Conservation (phyloP, 2,888 invertebrate species). For the Limnephilus auricula region DNA sequence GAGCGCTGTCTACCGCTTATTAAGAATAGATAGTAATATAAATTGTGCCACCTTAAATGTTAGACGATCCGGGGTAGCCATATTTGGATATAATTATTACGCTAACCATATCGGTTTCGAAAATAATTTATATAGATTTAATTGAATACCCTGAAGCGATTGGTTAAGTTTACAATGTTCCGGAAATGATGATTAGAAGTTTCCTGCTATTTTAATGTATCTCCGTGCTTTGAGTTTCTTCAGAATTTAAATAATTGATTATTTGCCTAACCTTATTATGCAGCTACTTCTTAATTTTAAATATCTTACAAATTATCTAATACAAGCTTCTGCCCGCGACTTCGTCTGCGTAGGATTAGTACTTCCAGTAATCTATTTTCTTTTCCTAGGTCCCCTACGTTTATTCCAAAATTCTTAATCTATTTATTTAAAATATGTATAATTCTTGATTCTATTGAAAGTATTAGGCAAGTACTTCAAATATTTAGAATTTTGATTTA, state of each 20-base stretch:
- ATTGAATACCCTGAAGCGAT: not conserved
- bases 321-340: no score
- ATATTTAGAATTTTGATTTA: no score
- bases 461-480: no score
- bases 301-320: no score
- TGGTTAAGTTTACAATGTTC: not conserved
- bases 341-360: no score
- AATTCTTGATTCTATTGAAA: no score
- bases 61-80: not conserved
- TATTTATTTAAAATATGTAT: no score
- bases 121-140: not conserved
- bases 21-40: not conserved
- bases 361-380: no score
- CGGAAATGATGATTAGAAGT: not conserved
- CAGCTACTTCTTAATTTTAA: not conserved
- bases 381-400: no score
- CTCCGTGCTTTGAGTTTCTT: not conserved
- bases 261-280: not conserved
- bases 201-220: not conserved
- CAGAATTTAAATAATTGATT: not conserved
- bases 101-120: not conserved
- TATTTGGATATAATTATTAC: not conserved
- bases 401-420: no score
- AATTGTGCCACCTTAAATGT: not conserved
- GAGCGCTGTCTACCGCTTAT: not conserved